Evolutionary conservation across 2,888 invertebrate species (phyloP).

Genomic region (Lamellibrachia satsuma): DNA sequence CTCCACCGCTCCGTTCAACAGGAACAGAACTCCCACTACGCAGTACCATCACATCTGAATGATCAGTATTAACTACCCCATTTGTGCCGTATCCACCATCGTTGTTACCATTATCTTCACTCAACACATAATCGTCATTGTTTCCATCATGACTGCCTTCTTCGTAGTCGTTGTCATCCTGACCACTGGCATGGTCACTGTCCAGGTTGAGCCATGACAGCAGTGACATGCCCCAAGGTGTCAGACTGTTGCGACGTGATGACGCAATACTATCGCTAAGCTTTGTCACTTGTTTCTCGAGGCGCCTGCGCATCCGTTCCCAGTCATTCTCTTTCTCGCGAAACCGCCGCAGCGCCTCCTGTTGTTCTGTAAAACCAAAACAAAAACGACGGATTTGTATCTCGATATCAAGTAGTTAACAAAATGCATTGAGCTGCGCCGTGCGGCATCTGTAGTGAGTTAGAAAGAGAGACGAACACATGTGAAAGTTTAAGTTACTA

Average conservation of each 20-base stretch:
- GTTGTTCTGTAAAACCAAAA: neutral
- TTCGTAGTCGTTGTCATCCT: neutral
- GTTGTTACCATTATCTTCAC: neutral
- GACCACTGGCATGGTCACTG: neutral
- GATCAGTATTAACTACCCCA: neutral
- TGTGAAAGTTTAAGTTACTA: too few species aligned
- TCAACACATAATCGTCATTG: neutral
- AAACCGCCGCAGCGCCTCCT: constrained; percentile 17
- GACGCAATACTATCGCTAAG: neutral
- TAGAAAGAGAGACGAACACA: too few species aligned
- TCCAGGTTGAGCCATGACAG: neutral
- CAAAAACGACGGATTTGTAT: neutral
- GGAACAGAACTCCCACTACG: neutral
- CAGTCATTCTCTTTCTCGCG: neutral
- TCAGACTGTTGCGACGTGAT: neutral
- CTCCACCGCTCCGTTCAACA: neutral
- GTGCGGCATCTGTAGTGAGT: too few species aligned
- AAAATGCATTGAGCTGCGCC: neutral
- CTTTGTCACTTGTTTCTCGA: neutral
- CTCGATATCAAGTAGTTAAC: neutral
- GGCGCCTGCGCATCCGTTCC: neutral
- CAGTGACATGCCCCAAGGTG: neutral
- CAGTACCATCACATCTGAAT: constrained; percentile 1
- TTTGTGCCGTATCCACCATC: neutral
- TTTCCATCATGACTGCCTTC: neutral